A percentile compares a stretch with the other conserved stretches of the same genome.
phyloP scores from a whole-genome alignment of 2,888 invertebrate genomes.

The Panorpa germanica region DNA sequence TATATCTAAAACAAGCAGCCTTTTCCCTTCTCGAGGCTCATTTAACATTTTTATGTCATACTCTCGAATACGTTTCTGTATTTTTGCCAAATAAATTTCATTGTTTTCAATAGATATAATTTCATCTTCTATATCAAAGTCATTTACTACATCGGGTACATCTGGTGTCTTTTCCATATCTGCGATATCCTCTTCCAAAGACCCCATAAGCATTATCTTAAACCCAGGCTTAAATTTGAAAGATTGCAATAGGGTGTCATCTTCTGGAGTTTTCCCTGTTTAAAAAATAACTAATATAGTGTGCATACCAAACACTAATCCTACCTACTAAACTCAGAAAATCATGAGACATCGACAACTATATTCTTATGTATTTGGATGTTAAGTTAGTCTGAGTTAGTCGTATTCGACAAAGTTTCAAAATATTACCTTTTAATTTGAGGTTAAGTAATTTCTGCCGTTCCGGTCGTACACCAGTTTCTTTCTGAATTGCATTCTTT shows the following conservation, averaged over 20 bases:
- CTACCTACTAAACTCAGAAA: too few species aligned
- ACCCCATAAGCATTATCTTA: slow-evolving; percentile 96
- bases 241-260: slow-evolving; percentile 54
- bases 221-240: slow-evolving; percentile 70
- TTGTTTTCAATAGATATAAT: slow-evolving; percentile 49
- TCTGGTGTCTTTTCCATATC: slow-evolving; percentile 67
- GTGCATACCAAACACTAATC: too few species aligned
- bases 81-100: slow-evolving; percentile 53
- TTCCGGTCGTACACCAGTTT: slow-evolving; percentile 82
- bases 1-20: slow-evolving; percentile 82
- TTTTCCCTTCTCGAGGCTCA: slow-evolving; percentile 68
- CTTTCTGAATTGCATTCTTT: slow-evolving; percentile 68
- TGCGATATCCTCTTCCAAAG: slow-evolving; percentile 77
- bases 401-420: neutral
- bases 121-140: slow-evolving; percentile 80
- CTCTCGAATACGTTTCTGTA: slow-evolving; percentile 64
- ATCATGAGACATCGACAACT: too few species aligned
- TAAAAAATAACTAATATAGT: too few species aligned
- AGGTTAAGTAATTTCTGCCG: slow-evolving; percentile 86
- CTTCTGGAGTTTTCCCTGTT: slow-evolving; percentile 73
- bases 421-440: slow-evolving; percentile 64
- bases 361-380: too few species aligned
- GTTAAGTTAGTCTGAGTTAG: too few species aligned
- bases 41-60: slow-evolving; percentile 70
- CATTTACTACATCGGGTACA: slow-evolving; percentile 74